Evolutionary conservation across 2,888 invertebrate species (phyloP).

Genomic region (Chloromyia formosa): DNA sequence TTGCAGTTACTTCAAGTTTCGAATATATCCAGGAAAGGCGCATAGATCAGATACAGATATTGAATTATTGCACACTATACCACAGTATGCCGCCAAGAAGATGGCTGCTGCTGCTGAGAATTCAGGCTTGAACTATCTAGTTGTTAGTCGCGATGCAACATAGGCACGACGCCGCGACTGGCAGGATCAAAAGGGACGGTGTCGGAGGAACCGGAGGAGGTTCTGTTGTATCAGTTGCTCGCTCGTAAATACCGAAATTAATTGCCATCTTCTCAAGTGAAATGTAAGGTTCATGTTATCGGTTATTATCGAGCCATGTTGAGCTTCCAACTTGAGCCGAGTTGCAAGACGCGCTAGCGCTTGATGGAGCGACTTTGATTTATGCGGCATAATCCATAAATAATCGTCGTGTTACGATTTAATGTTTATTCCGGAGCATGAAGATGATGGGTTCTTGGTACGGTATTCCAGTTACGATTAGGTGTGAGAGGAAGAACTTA

Average conservation of each 20-base stretch:
- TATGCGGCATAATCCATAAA: conserved; percentile 32
- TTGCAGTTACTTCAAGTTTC: not conserved
- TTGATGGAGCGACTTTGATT: conserved; percentile 22
- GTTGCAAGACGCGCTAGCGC: not conserved
- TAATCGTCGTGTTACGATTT: conserved; percentile 4
- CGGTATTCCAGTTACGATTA: too few species aligned
- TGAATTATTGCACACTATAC: not conserved
- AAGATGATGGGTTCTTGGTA: too few species aligned
- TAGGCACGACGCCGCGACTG: conserved; percentile 1
- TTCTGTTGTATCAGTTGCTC: not conserved
- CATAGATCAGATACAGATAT: conserved; percentile 38
- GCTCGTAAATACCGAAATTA: conserved; percentile 49
- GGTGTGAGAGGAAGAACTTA: too few species aligned
- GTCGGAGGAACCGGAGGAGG: too few species aligned
- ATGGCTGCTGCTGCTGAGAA: conserved; percentile 41
- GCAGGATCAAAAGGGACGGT: too few species aligned
- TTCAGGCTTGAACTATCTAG: conserved; percentile 5
- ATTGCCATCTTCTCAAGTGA: conserved; percentile 44
- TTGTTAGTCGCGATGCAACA: not conserved
- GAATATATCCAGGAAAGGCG: conserved; percentile 23
- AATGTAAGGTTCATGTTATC: conserved; percentile 41
- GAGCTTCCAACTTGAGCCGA: conserved; percentile 8
- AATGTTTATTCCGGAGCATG: too few species aligned
- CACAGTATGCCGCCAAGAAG: too few species aligned
- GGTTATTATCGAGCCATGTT: conserved; percentile 39